phyloP scores from a whole-genome alignment of 1,140 invertebrate genomes.

The Pogonomyrmex californicus region DNA sequence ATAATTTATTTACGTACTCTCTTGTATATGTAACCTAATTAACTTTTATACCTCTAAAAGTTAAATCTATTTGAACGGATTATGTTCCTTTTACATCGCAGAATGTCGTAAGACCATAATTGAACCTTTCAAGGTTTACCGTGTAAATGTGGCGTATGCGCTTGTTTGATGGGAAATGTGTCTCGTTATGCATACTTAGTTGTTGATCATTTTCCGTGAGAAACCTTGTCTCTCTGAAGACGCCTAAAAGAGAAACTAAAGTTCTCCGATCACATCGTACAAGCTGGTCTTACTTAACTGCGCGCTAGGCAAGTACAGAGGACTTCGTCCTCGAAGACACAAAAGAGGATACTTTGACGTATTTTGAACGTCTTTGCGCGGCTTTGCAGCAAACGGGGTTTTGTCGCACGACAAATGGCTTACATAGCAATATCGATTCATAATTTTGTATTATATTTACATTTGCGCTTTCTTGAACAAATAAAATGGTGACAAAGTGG shows the following conservation, averaged over 20 bases:
- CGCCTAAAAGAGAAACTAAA: constrained; percentile 27
- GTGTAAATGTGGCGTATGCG: background rate
- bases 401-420: constrained; percentile 16
- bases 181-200: background rate
- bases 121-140: background rate
- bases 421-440: constrained; percentile 13
- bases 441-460: background rate
- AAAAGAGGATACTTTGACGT: constrained; percentile 22
- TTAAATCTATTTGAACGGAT: background rate
- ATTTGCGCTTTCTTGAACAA: background rate
- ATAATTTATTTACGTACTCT: background rate
- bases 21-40: background rate
- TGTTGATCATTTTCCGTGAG: constrained; percentile 10
- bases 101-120: background rate
- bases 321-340: background rate
- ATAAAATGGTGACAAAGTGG: background rate
- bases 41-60: background rate
- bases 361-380: constrained; percentile 26
- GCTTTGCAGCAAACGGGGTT: background rate
- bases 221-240: background rate
- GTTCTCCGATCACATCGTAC: constrained; percentile 13
- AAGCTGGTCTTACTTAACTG: background rate
- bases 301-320: background rate
- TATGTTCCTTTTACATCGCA: background rate
- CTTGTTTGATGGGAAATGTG: background rate